phyloP scores from a whole-genome alignment of 2,113 vertebrate species.

The Orcinus orca region DNA sequence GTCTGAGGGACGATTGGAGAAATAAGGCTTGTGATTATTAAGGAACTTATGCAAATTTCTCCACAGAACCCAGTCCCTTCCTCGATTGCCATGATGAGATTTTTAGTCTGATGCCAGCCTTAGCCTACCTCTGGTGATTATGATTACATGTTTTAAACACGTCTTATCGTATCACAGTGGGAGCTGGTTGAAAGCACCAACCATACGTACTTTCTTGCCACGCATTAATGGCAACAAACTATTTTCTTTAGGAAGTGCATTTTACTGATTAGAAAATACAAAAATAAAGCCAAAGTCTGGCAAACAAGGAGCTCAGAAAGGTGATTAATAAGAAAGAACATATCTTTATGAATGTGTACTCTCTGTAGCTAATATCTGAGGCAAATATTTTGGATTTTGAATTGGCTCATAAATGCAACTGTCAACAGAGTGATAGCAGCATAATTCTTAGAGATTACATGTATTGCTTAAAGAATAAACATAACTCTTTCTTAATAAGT shows the following conservation, averaged over 20 bases:
- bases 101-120: background rate
- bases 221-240: background rate
- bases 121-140: background rate
- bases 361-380: slow-evolving; percentile 64
- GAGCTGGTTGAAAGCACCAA: background rate
- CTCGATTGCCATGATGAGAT: background rate
- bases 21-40: slow-evolving; percentile 18
- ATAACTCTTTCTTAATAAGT: background rate
- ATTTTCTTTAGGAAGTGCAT: slow-evolving; percentile 54
- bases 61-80: background rate
- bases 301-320: slow-evolving; percentile 53
- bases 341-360: slow-evolving; percentile 52
- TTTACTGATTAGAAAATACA: slow-evolving; percentile 61
- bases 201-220: background rate
- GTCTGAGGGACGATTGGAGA: background rate
- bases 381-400: slow-evolving; percentile 75
- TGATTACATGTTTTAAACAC: slow-evolving; percentile 11
- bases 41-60: background rate
- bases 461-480: slow-evolving; percentile 7
- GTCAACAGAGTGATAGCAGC: background rate
- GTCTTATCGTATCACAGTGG: background rate
- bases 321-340: slow-evolving; percentile 64
- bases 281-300: slow-evolving; percentile 47
- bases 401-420: slow-evolving; percentile 1
- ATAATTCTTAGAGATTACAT: background rate